Evolutionary conservation across 2,113 vertebrate species (phyloP).

Genomic region (Serinus canaria): DNA sequence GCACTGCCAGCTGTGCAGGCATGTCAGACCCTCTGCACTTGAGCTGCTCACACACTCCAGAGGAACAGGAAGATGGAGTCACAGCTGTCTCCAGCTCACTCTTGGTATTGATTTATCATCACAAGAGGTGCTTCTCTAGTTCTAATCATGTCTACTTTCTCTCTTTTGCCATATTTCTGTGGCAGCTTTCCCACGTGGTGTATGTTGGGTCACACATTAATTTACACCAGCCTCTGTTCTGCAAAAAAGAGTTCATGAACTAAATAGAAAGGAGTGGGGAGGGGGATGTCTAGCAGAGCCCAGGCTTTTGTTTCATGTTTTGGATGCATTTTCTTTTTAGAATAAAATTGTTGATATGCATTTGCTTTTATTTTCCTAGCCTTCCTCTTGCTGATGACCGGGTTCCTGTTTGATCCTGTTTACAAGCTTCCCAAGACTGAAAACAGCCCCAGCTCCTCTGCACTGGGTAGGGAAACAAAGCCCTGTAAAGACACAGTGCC

Average conservation of each 20-base stretch:
- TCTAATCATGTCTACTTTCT: background rate
- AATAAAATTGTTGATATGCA: slow-evolving; percentile 38
- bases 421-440: slow-evolving; percentile 61
- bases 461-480: slow-evolving; percentile 62
- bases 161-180: background rate
- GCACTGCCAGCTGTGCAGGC: background rate
- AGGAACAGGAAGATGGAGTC: background rate
- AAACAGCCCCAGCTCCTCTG: slow-evolving; percentile 40
- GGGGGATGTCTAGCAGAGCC: slow-evolving; percentile 37
- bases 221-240: slow-evolving; percentile 61
- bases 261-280: background rate
- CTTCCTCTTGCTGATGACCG: slow-evolving; percentile 60
- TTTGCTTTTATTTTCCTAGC: slow-evolving; percentile 66
- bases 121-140: background rate
- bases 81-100: background rate
- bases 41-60: background rate
- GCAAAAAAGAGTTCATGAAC: slow-evolving; percentile 45
- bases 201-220: slow-evolving; percentile 54
- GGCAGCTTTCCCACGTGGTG: slow-evolving; percentile 17
- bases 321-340: slow-evolving; percentile 39
- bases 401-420: slow-evolving; percentile 67
- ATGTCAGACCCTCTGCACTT: background rate
- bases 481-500: background rate
- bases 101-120: slow-evolving; percentile 3
- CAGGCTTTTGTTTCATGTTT: slow-evolving; percentile 60